These are phyloP conservation scores for Chymomyza caudatula DNA, from an alignment of 2,888 invertebrate genomes.

Conservation along the genomic window DNA sequence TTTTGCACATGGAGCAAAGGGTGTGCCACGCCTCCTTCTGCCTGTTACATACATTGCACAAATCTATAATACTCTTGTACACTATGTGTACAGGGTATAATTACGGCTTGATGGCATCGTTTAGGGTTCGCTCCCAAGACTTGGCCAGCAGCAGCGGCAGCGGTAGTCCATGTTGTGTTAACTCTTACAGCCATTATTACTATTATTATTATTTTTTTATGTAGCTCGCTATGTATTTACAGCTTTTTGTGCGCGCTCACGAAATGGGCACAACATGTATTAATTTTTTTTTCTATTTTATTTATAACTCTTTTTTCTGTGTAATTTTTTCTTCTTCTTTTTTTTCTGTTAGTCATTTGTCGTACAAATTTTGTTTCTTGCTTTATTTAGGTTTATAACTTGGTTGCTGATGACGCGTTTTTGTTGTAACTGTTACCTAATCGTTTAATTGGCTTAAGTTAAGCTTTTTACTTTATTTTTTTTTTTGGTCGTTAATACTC, in stretches of 20 bases:
- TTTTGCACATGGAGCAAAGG: no score
- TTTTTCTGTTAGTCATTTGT: constrained; percentile 33
- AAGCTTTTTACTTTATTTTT: constrained; percentile 19
- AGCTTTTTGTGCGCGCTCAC: constrained; percentile 37
- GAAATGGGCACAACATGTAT: constrained; percentile 72
- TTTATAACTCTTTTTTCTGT: constrained; percentile 12
- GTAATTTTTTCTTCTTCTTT: constrained; percentile 23
- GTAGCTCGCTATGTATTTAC: background rate
- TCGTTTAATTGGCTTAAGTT: constrained; percentile 74
- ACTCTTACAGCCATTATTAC: background rate
- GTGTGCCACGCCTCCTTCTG: no score
- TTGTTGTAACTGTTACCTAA: constrained; percentile 70
- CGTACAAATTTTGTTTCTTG: constrained; percentile 45
- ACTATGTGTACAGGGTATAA: no score
- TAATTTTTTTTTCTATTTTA: constrained; percentile 51
- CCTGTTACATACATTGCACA: no score
- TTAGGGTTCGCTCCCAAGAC: background rate
- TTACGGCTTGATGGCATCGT: background rate
- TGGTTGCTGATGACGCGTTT: constrained; percentile 9
- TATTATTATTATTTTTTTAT: constrained; percentile 13
- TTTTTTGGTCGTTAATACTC: background rate
- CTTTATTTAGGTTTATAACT: constrained; percentile 69
- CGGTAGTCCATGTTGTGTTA: background rate
- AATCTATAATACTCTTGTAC: no score
- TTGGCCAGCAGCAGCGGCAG: background rate